Conservation (phyloP, 2,888 invertebrate genomes). For the Melangyna quadrimaculata region DNA sequence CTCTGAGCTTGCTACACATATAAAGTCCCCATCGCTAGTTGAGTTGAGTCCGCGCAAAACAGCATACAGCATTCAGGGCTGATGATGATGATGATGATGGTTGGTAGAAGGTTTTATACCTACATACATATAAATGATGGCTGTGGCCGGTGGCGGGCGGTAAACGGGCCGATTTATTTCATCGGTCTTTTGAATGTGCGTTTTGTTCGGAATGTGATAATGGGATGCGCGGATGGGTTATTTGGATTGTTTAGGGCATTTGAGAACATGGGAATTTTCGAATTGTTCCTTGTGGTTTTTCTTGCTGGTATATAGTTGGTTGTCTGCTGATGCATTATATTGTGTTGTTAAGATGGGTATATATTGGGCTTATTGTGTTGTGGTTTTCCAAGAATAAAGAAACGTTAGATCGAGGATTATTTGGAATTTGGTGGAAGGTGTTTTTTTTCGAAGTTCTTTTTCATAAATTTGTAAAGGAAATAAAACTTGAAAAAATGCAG, state of each 20-base stretch:
- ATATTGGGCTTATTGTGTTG: constrained; percentile 10
- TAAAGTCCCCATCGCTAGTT: neutral
- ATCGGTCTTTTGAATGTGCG: constrained; percentile 57
- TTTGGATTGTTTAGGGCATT: constrained; percentile 71
- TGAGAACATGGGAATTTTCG: constrained; percentile 63
- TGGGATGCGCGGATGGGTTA: constrained; percentile 70
- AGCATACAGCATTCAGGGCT: neutral
- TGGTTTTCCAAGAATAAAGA: constrained; percentile 47
- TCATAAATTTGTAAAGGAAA: neutral
- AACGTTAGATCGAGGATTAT: constrained; percentile 48
- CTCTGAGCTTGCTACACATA: neutral
- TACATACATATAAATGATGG: constrained; percentile 1
- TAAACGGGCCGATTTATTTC: constrained; percentile 65
- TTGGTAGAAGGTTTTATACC: neutral
- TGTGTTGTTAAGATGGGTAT: neutral
- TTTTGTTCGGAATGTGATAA: constrained; percentile 71
- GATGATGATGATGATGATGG: neutral
- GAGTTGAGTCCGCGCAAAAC: neutral
- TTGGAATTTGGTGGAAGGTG: neutral
- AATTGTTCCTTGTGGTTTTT: constrained; percentile 63
- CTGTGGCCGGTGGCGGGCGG: constrained; percentile 34
- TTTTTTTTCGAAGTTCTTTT: neutral
- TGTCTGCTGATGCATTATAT: neutral
- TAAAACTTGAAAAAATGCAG: neutral
- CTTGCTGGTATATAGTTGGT: constrained; percentile 8